These are phyloP conservation scores for Chaetodon trifasciatus DNA, from an alignment of 2,797 vertebrate species.

Conservation along the genomic window DNA sequence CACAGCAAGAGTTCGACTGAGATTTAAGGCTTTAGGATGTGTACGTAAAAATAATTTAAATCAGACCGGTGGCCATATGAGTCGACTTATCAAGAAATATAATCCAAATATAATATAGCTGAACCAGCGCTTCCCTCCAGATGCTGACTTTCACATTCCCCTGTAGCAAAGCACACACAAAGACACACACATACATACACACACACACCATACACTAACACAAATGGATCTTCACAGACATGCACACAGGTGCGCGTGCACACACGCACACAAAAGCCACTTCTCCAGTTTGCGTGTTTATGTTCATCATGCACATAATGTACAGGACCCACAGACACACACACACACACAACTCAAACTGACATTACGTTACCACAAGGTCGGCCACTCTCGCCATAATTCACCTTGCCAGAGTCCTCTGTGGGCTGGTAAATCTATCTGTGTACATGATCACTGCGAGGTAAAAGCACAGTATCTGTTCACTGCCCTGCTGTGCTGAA, in stretches of 20 bases:
- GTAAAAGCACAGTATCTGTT: slow-evolving; percentile 42
- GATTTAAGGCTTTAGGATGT: background rate
- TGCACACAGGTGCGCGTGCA: background rate
- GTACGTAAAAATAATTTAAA: background rate
- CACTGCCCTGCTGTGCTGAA: slow-evolving; percentile 32
- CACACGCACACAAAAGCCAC: background rate
- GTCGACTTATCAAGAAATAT: background rate
- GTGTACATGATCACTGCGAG: slow-evolving; percentile 42
- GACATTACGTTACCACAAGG: slow-evolving; percentile 43
- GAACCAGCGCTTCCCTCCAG: background rate
- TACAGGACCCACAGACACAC: slow-evolving; percentile 10
- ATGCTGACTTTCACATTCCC: background rate
- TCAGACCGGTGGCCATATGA: background rate
- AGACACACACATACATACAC: background rate
- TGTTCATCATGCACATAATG: slow-evolving; percentile 27
- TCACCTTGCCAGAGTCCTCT: slow-evolving; percentile 55
- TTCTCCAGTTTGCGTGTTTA: background rate
- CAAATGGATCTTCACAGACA: background rate
- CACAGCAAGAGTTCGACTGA: background rate
- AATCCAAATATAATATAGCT: background rate
- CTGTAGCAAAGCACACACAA: slow-evolving; percentile 3
- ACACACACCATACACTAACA: background rate
- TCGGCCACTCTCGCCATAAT: slow-evolving; percentile 54
- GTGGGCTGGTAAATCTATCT: slow-evolving; percentile 65
- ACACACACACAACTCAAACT: slow-evolving; percentile 21